Evolutionary conservation across 1,140 invertebrate genomes (phyloP).

Genomic region (Saccostrea glomerata): DNA sequence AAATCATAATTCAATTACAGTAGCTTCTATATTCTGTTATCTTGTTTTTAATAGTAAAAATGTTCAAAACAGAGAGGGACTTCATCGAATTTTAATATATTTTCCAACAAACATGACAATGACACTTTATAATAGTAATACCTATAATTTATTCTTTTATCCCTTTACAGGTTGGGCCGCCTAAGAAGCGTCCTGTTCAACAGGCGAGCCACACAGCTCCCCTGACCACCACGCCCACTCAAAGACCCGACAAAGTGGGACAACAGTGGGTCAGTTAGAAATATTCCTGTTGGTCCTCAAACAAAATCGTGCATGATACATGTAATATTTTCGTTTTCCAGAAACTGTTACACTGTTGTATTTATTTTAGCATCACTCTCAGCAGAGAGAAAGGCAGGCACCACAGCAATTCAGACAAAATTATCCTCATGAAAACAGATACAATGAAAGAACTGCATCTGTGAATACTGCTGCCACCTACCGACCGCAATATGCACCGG

Average conservation of each 20-base stretch:
- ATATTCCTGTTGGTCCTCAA: not conserved
- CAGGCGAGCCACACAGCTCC: not conserved
- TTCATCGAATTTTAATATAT: no score
- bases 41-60: no score
- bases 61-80: no score
- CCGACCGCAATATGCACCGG: not conserved
- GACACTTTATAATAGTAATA: no score
- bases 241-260: not conserved
- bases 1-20: no score
- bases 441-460: not conserved
- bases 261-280: not conserved
- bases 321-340: not conserved
- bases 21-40: no score
- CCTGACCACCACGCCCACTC: not conserved
- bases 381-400: not conserved
- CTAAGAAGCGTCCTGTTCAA: not conserved
- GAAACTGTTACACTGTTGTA: not conserved
- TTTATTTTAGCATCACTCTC: not conserved
- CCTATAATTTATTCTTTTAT: no score
- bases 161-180: not conserved
- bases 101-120: no score
- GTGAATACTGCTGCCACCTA: not conserved
- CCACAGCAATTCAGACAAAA: not conserved
- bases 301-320: not conserved
- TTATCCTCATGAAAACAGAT: not conserved